phyloP scores from a whole-genome alignment of 2,888 invertebrate species.

The Celastrina argiolus region DNA sequence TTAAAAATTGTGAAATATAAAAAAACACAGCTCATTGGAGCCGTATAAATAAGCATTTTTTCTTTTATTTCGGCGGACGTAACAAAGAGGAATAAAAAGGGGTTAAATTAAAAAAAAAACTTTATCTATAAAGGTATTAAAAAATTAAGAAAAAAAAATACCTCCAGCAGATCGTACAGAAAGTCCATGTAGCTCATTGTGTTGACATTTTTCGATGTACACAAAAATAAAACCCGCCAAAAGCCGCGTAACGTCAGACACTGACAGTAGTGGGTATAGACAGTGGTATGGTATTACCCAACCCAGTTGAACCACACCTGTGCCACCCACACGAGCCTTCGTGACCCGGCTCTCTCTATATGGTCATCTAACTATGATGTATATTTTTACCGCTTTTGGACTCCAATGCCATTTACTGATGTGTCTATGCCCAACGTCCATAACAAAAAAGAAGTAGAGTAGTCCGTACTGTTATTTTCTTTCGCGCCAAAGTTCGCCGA shows the following conservation, averaged over 20 bases:
- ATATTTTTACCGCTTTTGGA: conserved; percentile 28
- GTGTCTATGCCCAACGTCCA: conserved; percentile 5
- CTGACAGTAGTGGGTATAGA: background rate
- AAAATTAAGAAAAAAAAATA: conserved; percentile 32
- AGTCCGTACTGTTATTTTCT: too few relatives aligned
- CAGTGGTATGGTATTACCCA: conserved; percentile 13
- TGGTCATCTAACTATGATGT: conserved; percentile 37
- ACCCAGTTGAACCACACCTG: conserved; percentile 54
- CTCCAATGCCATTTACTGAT: conserved; percentile 8
- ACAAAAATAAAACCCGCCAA: conserved; percentile 30
- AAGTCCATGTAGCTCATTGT: conserved; percentile 66
- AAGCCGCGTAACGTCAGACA: conserved; percentile 23
- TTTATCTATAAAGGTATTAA: background rate
- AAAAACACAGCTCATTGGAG: too few relatives aligned
- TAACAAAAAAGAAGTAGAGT: conserved; percentile 1
- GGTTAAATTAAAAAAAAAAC: too few relatives aligned
- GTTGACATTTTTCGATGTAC: conserved; percentile 22
- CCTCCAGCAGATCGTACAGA: conserved; percentile 64
- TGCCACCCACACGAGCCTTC: conserved; percentile 54
- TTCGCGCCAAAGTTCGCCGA: background rate
- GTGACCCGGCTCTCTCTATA: conserved; percentile 53
- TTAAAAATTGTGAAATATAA: too few relatives aligned
- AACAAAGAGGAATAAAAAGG: too few relatives aligned
- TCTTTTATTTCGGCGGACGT: too few relatives aligned
- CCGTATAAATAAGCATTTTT: too few relatives aligned